A percentile compares a stretch with the other conserved stretches of the same genome.
phyloP scores from a whole-genome alignment of 1,140 invertebrate species.

The Mamestra configurata region DNA sequence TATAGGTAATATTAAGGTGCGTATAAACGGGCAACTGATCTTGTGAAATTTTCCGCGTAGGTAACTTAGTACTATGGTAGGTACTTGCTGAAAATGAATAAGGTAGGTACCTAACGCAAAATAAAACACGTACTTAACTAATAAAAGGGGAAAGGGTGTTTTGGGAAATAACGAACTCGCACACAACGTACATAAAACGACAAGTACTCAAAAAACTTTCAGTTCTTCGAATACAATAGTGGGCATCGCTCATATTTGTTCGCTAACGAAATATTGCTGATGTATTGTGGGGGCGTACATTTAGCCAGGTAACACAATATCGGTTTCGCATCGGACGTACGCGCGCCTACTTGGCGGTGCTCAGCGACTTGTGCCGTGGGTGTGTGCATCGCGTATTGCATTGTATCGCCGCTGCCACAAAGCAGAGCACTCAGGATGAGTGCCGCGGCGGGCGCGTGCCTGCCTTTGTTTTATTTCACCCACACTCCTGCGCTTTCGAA shows the following conservation, averaged over 20 bases:
- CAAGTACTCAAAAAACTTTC: neutral
- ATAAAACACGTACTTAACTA: too few species aligned
- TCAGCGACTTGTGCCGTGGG: constrained; percentile 52
- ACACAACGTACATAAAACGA: too few species aligned
- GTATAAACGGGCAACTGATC: too few species aligned
- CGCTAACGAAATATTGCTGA: constrained; percentile 17
- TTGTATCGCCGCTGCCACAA: constrained; percentile 84
- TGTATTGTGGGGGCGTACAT: neutral
- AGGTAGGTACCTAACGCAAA: too few species aligned
- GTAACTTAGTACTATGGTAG: too few species aligned
- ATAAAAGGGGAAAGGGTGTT: neutral
- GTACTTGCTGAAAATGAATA: too few species aligned
- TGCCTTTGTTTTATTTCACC: constrained; percentile 86
- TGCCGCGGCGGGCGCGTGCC: constrained; percentile 79
- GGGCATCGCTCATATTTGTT: neutral
- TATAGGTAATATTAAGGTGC: neutral
- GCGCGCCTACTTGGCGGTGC: constrained; percentile 50
- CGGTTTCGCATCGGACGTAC: constrained; percentile 46
- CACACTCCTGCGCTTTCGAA: constrained; percentile 83
- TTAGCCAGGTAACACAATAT: constrained; percentile 55
- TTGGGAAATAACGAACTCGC: neutral
- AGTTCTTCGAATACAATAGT: neutral
- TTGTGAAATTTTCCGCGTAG: too few species aligned
- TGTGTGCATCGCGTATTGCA: constrained; percentile 70
- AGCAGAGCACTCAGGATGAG: constrained; percentile 86